phyloP scores from a whole-genome alignment of 2,113 vertebrate species.

The Phrynosoma blainvillii region DNA sequence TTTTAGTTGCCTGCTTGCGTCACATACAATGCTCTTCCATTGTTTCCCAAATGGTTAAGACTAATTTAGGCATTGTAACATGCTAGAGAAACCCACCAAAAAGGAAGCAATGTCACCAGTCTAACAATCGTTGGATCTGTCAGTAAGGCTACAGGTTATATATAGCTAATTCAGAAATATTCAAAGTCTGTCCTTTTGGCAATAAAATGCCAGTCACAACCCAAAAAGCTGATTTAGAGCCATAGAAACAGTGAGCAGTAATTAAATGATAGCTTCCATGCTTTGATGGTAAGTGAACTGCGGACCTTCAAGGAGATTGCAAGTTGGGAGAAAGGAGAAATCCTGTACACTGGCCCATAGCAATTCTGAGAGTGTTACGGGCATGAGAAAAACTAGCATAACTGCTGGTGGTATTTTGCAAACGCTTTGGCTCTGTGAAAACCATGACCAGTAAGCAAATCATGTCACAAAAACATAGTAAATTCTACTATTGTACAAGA shows the following conservation, averaged over 20 bases:
- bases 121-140: not conserved
- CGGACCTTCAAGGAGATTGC: not conserved
- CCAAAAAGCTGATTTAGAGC: not conserved
- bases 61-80: not conserved
- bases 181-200: not conserved
- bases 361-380: not conserved
- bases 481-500: not conserved
- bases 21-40: not conserved
- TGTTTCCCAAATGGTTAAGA: not conserved
- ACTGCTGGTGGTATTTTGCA: not conserved
- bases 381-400: not conserved
- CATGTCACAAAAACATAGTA: not conserved
- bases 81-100: not conserved
- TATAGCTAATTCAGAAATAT: not conserved
- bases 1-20: not conserved
- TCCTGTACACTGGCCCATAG: not conserved
- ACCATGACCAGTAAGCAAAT: not conserved
- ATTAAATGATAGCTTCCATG: too few species aligned
- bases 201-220: not conserved
- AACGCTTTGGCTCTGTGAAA: not conserved
- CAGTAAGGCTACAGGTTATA: not conserved
- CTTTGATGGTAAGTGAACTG: not conserved
- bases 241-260: not conserved
- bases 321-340: not conserved
- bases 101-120: not conserved